These are phyloP conservation scores for Bradynema listronoti DNA, from an alignment of 1,140 invertebrate species.

Conservation along the genomic window DNA sequence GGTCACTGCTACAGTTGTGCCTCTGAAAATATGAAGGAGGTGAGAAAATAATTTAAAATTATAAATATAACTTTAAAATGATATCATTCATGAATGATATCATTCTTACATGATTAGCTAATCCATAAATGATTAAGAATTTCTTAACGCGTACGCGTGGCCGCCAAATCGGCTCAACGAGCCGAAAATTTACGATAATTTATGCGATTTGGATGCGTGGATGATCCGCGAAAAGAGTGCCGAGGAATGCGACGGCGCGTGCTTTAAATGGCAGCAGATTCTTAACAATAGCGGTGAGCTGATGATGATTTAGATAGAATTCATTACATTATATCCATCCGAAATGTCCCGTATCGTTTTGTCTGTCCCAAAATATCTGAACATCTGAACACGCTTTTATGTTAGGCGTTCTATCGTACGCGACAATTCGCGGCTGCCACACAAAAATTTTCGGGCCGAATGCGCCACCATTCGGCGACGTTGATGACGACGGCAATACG, in stretches of 20 bases:
- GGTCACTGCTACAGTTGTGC: constrained; percentile 42
- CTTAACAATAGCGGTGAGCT: constrained; percentile 33
- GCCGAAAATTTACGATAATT: constrained; percentile 35
- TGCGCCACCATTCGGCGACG: too few relatives aligned
- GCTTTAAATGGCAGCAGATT: constrained; percentile 48
- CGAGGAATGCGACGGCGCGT: constrained; percentile 40
- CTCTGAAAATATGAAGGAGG: constrained; percentile 41
- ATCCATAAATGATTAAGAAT: too few relatives aligned
- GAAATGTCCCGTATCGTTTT: too few relatives aligned
- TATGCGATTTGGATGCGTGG: constrained; percentile 45
- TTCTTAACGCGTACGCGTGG: constrained; percentile 38
- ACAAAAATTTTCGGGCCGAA: constrained; percentile 10
- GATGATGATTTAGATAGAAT: too few relatives aligned
- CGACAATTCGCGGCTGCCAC: constrained; percentile 36
- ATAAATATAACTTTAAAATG: too few relatives aligned
- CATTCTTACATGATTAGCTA: too few relatives aligned
- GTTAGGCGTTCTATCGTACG: constrained; percentile 29
- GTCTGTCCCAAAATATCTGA: background rate
- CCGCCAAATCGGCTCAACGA: constrained; percentile 30
- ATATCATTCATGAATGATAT: too few relatives aligned
- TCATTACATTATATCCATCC: too few relatives aligned
- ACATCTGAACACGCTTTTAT: background rate
- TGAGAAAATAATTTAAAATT: constrained; percentile 8
- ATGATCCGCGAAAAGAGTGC: constrained; percentile 35
- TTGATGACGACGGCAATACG: too few relatives aligned